Evolutionary conservation across 2,797 vertebrate species (phyloP).

Genomic region (Clarias pachynema): DNA sequence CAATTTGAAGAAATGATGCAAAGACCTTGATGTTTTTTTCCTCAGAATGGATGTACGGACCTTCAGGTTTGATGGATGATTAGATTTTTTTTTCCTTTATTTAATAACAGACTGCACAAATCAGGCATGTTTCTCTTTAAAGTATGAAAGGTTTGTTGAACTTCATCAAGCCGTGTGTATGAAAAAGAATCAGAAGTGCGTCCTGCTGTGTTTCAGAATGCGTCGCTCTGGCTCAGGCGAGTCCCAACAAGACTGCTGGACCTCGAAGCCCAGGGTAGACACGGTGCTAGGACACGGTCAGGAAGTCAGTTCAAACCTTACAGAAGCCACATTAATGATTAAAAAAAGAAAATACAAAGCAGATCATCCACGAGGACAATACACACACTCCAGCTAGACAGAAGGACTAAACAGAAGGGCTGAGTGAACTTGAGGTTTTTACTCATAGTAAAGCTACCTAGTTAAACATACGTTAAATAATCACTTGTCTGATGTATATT

Average conservation of each 20-base stretch:
- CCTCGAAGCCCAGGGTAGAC: conserved; percentile 46
- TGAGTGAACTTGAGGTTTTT: background rate
- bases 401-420: background rate
- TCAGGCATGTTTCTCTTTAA: background rate
- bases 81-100: background rate
- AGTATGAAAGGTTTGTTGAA: background rate
- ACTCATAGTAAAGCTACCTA: too few relatives aligned
- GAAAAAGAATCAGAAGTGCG: conserved; percentile 67
- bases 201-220: conserved; percentile 71
- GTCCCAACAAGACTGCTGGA: conserved; percentile 63
- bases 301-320: background rate
- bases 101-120: background rate
- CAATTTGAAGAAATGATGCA: background rate
- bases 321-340: background rate
- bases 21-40: background rate
- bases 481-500: background rate
- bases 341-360: background rate
- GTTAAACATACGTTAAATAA: background rate
- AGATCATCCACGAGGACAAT: background rate
- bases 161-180: conserved; percentile 58
- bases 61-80: background rate
- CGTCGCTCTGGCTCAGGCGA: conserved; percentile 52
- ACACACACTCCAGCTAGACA: too few relatives aligned
- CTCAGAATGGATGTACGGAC: background rate
- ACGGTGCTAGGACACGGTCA: background rate